Conservation (phyloP, 2,888 invertebrate species). For the Hirtodrosophila histrioides region DNA sequence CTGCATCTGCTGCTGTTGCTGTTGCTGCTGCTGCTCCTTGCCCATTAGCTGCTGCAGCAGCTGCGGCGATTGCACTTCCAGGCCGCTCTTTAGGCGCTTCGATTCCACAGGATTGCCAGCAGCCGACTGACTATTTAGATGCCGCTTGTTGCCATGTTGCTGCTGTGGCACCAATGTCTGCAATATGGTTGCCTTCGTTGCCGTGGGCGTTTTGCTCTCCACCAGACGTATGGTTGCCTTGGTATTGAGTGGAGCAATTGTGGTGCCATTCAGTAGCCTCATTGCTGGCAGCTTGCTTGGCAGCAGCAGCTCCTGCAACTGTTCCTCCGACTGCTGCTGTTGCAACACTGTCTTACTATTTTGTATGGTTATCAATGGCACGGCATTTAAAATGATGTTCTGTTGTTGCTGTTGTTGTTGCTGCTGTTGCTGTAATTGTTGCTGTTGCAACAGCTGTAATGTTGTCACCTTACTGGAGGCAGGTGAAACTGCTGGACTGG, state of each 20-base stretch:
- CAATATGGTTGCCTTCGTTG: conserved; percentile 54
- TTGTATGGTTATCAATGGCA: conserved; percentile 83
- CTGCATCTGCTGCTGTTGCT: conserved; percentile 77
- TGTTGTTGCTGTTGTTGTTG: conserved; percentile 71
- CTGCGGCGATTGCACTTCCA: conserved; percentile 84
- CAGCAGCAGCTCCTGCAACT: conserved; percentile 55
- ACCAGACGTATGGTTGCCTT: conserved; percentile 80
- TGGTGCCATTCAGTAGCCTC: conserved; percentile 64
- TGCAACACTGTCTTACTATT: conserved; percentile 75
- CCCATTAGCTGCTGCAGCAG: conserved; percentile 87
- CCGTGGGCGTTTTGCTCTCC: conserved; percentile 59
- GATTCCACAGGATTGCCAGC: conserved; percentile 68
- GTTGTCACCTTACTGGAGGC: conserved; percentile 54
- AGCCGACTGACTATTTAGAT: conserved; percentile 60
- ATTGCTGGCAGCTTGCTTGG: conserved; percentile 58
- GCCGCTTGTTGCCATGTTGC: conserved; percentile 79
- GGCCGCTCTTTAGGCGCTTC: conserved; percentile 81
- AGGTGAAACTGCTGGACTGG: conserved; percentile 60
- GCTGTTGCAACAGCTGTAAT: conserved; percentile 61
- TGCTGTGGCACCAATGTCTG: conserved; percentile 54
- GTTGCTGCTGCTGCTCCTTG: conserved; percentile 85
- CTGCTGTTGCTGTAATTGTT: conserved; percentile 56
- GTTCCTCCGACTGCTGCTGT: conserved; percentile 50
- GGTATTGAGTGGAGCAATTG: conserved; percentile 57
- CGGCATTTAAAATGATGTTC: conserved; percentile 80